Base-by-base conservation (phyloP, 2,113 vertebrate genomes). In the Platysteira castanea region DNA sequence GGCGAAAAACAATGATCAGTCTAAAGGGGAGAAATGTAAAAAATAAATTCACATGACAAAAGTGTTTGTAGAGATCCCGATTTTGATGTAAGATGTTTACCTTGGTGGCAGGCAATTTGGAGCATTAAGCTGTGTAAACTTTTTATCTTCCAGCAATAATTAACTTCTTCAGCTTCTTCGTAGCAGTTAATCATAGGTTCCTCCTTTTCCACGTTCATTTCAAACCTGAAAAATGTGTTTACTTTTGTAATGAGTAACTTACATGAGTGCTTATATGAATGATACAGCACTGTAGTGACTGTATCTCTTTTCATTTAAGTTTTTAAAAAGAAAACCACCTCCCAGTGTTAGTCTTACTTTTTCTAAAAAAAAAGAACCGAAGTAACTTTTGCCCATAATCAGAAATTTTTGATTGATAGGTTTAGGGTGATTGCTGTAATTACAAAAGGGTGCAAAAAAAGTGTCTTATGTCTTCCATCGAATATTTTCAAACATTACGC, bases 171-270 rank as follows among this genome's bases (percentile, higher is more conserved):
- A 22, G 8, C 9, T 74, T 50, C 50, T n/a, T 71, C 54, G 17
- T 39, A 67, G 21, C 52, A 42, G 12, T 90, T 74, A 50, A 63
- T 68, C 52, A 54, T 60, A 77, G 21, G 6, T 52, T 84, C 50
- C 37, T 96, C 71, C 17, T 74, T 95, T 95, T 35, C 23, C 31
- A 26, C 84, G 49, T 76, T 87, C 30, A 61, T 92, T 95, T 78
- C 68, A 91, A 77, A 60, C 13, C 65, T 71, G 37, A 92, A 94
- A 93, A 93, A 79, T 88, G 41, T 70, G 26, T 84, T 71, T 96
- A 60, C 16, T 75, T 94, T 35, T 20, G 37, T 85, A 81, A 59
- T 1, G 3, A 76, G 39, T 47, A 68, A 70, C 23, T 71, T 61
- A 5, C 61, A 30, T 80, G 52, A 90, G 60, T 67, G 24, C 15